These are phyloP conservation scores for Pelochelys cantorii DNA, from an alignment of 2,797 vertebrate species.

Conservation along the genomic window DNA sequence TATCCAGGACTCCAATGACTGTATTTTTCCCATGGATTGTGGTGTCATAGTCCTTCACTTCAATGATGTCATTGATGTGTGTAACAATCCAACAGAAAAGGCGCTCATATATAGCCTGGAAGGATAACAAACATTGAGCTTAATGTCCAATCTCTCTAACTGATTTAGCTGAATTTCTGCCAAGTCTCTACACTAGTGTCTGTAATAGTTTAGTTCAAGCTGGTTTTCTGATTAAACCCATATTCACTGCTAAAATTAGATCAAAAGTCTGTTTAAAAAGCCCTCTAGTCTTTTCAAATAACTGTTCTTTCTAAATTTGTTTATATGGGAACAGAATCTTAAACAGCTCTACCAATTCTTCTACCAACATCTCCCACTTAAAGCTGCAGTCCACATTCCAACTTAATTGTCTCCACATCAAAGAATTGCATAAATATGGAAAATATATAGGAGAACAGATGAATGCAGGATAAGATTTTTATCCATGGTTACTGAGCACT, in stretches of 20 bases:
- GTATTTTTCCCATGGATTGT: slow-evolving; percentile 95
- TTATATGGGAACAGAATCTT: neutral
- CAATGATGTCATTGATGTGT: slow-evolving; percentile 94
- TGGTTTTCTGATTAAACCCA: neutral
- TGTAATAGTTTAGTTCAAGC: neutral
- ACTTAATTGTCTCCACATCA: neutral
- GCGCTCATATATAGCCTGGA: slow-evolving; percentile 96
- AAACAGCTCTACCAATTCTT: neutral
- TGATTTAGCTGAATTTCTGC: neutral
- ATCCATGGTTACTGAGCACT: neutral
- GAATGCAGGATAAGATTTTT: neutral
- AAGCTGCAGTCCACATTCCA: slow-evolving; percentile 20
- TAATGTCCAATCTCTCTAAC: neutral
- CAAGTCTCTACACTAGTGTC: neutral
- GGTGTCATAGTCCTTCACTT: slow-evolving; percentile 93
- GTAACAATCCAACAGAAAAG: slow-evolving; percentile 98
- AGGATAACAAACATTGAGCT: slow-evolving; percentile 1
- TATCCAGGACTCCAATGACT: slow-evolving; percentile 97
- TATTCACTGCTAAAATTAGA: neutral
- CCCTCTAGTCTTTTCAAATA: neutral
- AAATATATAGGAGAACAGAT: neutral
- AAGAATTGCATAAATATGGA: neutral
- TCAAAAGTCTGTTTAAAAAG: neutral
- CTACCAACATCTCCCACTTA: neutral
- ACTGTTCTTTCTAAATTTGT: neutral